Evolutionary conservation across 2,888 invertebrate genomes (phyloP), one percentile per base, ranked within the genome.

Genomic region (Eristalinus sepulchralis): DNA sequence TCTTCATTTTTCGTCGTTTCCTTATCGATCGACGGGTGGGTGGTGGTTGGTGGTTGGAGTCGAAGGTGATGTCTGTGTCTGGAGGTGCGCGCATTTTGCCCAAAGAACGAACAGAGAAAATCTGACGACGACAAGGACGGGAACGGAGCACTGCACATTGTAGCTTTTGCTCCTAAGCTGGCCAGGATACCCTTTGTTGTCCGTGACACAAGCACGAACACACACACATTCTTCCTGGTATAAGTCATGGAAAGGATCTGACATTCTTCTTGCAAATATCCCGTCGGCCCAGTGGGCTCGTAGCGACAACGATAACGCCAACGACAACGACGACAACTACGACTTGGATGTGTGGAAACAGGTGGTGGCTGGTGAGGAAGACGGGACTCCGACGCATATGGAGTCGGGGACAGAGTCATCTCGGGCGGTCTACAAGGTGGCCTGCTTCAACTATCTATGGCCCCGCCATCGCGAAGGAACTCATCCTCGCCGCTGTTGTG

Each of bases 81-180:
- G 71, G 83, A 79, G 78, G 68, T 68, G 85, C 71, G 47, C 62
- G 62, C 75, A 73, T 53, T 78, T 83, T 75, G 76, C 34, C 80
- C 75, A 75, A 85, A 80, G 53, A 79, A 78, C 73, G 53, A 73
- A 68, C 85, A 63, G 59, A 68, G 67, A 82, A 85, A 86, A 86
- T 83, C 86, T 78, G 71, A 33, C 17, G 55, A 34, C 34, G 34
- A n/a, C n/a, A 27, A 22, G 22, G 55, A 59, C 11, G 55, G 59
- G 13, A 62, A 55, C 60, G 10, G 34, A 55, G 27, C 63, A 70
- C 27, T 27, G 47, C 47, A 47, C 47, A 47, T n/a, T n/a, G n/a
- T 17, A 47, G 47, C 47, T 17, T 2, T 6, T 47, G 47, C 47
- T 17, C 47, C 31, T 11, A 63, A 55, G 72, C 47, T 62, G 72